Evolutionary conservation across 37 sponge, comb jelly and placozoan species (phyloP).

Genomic region (Hormiphora californensis): DNA sequence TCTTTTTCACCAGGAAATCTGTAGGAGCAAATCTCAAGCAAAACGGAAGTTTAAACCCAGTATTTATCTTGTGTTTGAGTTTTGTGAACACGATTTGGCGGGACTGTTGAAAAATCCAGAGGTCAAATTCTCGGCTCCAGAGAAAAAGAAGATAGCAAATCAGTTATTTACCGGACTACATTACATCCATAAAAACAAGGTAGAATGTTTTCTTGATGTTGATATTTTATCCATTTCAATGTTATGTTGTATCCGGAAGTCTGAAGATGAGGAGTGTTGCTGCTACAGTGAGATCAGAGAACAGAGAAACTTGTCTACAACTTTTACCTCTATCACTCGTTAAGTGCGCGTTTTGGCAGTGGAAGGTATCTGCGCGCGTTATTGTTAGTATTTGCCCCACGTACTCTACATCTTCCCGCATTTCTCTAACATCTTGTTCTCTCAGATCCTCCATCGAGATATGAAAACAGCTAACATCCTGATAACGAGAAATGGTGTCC

Average conservation of each 20-base stretch:
- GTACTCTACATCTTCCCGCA: too few species aligned
- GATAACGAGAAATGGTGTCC: slow-evolving; percentile 74
- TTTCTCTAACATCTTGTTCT: neutral
- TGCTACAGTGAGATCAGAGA: too few species aligned
- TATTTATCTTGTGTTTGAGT: slow-evolving; percentile 92
- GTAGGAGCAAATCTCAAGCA: slow-evolving; percentile 43
- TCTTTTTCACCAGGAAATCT: neutral
- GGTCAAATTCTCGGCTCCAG: slow-evolving; percentile 76
- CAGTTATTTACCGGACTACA: slow-evolving; percentile 86
- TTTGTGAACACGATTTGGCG: slow-evolving; percentile 97
- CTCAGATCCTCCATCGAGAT: slow-evolving; percentile 79
- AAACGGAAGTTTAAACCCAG: slow-evolving; percentile 65
- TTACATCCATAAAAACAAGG: slow-evolving; percentile 83
- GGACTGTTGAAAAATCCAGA: slow-evolving; percentile 83
- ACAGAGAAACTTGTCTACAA: too few species aligned
- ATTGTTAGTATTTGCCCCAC: too few species aligned
- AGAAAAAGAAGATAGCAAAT: slow-evolving; percentile 81
- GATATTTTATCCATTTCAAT: too few species aligned
- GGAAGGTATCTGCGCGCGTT: too few species aligned
- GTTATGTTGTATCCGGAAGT: too few species aligned
- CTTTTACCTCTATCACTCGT: too few species aligned
- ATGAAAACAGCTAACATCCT: slow-evolving; percentile 97
- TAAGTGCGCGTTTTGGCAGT: too few species aligned
- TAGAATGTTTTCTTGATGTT: too few species aligned
- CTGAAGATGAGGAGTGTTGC: too few species aligned